These are phyloP conservation scores for Rhinopomastus cyanomelas DNA, from an alignment of 2,113 vertebrate genomes.

Conservation along the genomic window DNA sequence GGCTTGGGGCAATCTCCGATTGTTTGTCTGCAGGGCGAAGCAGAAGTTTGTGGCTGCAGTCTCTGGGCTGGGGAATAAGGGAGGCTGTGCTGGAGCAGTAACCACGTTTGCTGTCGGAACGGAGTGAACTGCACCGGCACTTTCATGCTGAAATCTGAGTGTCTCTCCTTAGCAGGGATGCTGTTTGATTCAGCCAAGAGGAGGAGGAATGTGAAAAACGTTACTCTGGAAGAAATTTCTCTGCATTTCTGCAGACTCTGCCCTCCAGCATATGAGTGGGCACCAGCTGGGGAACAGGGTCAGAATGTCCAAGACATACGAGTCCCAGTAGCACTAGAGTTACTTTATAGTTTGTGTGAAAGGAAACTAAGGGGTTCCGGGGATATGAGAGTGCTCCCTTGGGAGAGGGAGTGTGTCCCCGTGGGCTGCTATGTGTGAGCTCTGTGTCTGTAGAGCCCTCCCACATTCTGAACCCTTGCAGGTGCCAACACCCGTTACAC, in stretches of 20 bases:
- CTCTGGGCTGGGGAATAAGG: not conserved
- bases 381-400: not conserved
- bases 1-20: not conserved
- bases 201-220: not conserved
- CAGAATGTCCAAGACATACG: not conserved
- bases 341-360: not conserved
- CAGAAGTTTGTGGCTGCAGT: not conserved
- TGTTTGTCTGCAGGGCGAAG: not conserved
- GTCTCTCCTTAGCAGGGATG: not conserved
- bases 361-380: not conserved
- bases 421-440: not conserved
- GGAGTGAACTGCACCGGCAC: not conserved
- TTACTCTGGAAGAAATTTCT: not conserved
- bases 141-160: not conserved
- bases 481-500: slow-evolving; percentile 33
- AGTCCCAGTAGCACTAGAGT: not conserved
- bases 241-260: not conserved
- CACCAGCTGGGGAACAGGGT: not conserved
- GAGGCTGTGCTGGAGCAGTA: not conserved
- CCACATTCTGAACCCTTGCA: not conserved
- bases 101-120: not conserved
- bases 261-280: not conserved
- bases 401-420: not conserved
- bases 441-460: not conserved
- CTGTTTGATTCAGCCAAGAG: not conserved